Percentiles rank a stretch among this genome's conserved stretches.
phyloP scores from a whole-genome alignment of 2,888 invertebrate species.

The Antheraea assamensis region DNA sequence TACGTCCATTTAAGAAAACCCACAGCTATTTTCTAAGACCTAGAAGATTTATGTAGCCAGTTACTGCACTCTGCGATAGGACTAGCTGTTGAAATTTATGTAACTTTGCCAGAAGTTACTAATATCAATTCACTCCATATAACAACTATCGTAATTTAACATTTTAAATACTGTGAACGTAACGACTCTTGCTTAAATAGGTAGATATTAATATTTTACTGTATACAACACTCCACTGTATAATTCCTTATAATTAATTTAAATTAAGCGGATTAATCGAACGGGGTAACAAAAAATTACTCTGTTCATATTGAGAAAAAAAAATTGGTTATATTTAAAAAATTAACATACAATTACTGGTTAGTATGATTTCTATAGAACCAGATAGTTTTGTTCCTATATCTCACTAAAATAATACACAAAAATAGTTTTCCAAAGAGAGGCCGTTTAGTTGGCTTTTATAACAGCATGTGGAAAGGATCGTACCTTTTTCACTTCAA shows the following conservation, averaged over 20 bases:
- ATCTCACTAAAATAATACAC: neutral
- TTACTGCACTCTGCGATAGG: neutral
- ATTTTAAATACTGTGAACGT: no score
- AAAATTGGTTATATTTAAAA: no score
- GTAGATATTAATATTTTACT: no score
- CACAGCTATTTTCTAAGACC: neutral
- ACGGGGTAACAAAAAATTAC: no score
- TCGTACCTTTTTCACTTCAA: slow-evolving; percentile 13
- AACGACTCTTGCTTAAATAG: no score
- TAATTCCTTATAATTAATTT: no score
- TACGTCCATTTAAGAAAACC: neutral
- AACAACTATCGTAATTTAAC: no score
- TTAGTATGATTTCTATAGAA: neutral
- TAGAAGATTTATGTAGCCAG: neutral
- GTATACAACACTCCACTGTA: no score
- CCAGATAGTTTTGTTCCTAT: neutral
- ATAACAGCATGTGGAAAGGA: neutral
- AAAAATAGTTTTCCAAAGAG: neutral
- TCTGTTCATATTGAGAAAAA: no score
- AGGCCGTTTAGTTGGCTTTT: slow-evolving; percentile 2
- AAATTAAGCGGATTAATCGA: no score
- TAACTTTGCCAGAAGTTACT: neutral
- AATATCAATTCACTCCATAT: no score
- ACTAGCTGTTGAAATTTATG: neutral
- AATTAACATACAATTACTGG: no score